These are phyloP conservation scores for Himalopsyche anomala DNA, from an alignment of 2,888 invertebrate species.

Conservation along the genomic window DNA sequence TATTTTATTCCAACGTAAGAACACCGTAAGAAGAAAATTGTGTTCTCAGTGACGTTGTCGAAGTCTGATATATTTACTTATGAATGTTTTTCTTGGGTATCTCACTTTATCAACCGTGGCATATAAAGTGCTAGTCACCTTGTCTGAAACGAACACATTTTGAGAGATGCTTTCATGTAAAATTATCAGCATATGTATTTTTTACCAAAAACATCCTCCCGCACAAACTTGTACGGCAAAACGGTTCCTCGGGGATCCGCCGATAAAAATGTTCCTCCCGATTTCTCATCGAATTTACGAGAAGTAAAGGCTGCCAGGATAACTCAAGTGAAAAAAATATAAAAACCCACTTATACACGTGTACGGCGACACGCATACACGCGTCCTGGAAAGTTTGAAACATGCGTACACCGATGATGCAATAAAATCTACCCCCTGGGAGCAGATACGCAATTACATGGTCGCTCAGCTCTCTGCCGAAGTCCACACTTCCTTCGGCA, in stretches of 20 bases:
- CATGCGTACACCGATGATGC: constrained; percentile 28
- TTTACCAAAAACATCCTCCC: constrained; percentile 17
- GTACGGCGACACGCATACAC: constrained; percentile 13
- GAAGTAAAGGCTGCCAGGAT: constrained; percentile 18
- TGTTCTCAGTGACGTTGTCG: too few species aligned
- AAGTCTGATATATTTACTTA: too few species aligned
- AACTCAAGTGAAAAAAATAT: constrained; percentile 38
- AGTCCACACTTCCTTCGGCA: constrained; percentile 17
- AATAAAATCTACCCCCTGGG: constrained; percentile 19
- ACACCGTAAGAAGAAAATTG: too few species aligned
- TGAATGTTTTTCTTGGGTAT: neutral
- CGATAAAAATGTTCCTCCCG: constrained; percentile 38
- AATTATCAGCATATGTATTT: constrained; percentile 38
- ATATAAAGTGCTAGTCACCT: constrained; percentile 28
- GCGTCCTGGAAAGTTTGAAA: constrained; percentile 23
- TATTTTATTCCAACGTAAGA: too few species aligned
- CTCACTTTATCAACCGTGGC: constrained; percentile 17
- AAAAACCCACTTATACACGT: constrained; percentile 28
- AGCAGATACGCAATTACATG: constrained; percentile 40
- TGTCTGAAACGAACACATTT: neutral
- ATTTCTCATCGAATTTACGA: constrained; percentile 42
- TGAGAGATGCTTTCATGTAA: constrained; percentile 18
- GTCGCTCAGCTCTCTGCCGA: constrained; percentile 31
- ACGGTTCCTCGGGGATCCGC: constrained; percentile 29
- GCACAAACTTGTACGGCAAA: constrained; percentile 6